Conservation (phyloP, 2,797 vertebrate species). For the Paramormyrops hopkinsi region DNA sequence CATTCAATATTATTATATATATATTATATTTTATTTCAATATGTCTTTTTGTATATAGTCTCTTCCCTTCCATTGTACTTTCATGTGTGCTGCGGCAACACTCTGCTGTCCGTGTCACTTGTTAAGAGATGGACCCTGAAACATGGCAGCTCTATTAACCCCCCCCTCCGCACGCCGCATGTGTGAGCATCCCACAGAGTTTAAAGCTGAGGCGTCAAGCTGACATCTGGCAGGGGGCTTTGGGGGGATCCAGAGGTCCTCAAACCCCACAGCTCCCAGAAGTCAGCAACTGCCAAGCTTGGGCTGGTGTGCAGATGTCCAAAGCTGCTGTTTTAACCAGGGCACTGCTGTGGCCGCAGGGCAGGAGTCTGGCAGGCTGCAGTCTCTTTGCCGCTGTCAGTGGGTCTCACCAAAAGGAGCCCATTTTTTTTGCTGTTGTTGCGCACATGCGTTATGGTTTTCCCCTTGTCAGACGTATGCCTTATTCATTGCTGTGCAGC, state of each 20-base stretch:
- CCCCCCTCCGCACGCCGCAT: neutral
- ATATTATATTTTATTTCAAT: neutral
- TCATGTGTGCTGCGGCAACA: neutral
- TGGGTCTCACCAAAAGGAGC: neutral
- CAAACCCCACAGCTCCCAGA: neutral
- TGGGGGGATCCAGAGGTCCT: neutral
- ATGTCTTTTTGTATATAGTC: neutral
- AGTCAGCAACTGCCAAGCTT: neutral
- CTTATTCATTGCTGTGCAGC: neutral
- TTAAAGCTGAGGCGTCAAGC: slow-evolving; percentile 5
- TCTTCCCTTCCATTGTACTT: neutral
- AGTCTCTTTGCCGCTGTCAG: neutral
- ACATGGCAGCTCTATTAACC: neutral
- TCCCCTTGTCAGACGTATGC: neutral
- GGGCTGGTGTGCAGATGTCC: neutral
- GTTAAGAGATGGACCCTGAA: neutral
- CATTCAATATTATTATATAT: no score
- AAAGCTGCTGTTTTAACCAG: neutral
- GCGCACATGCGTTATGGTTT: neutral
- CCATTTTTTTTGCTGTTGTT: neutral
- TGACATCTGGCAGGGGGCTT: slow-evolving; percentile 2
- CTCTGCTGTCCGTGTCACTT: neutral
- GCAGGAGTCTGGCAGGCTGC: neutral
- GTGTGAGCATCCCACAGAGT: neutral
- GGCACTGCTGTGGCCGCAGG: neutral